phyloP scores from a whole-genome alignment of 2,113 vertebrate genomes.

The Pelvicachromis taeniatus region DNA sequence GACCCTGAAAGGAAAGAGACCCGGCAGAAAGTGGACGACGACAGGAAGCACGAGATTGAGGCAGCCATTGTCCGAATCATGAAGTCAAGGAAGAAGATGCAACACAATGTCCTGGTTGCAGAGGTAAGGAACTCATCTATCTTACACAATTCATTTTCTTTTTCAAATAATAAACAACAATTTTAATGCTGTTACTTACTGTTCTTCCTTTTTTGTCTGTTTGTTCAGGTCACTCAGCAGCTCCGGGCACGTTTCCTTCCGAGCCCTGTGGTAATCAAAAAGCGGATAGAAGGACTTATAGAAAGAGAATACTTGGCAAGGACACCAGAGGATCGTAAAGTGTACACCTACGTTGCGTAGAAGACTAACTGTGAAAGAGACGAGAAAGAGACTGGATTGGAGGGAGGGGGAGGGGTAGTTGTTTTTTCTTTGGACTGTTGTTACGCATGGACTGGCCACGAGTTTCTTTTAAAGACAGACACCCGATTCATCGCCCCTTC shows the following conservation, averaged over 20 bases:
- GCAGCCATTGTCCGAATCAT: constrained; percentile 98
- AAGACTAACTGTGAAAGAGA: constrained; percentile 24
- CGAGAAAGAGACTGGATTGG: constrained; percentile 22
- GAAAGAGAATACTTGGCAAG: constrained; percentile 98
- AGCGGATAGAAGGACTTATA: constrained; percentile 99
- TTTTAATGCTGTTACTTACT: neutral
- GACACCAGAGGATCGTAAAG: constrained; percentile 97
- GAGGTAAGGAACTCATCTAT: constrained; percentile 74
- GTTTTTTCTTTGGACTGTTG: constrained; percentile 82
- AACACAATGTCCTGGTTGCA: constrained; percentile 95
- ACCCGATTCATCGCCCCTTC: constrained; percentile 45
- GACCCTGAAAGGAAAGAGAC: constrained; percentile 98
- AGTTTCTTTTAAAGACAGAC: constrained; percentile 85
- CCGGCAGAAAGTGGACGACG: constrained; percentile 96
- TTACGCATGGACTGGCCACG: constrained; percentile 87
- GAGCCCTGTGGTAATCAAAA: constrained; percentile 98
- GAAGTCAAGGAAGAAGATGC: constrained; percentile 99
- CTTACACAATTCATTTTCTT: neutral
- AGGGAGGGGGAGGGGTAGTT: neutral
- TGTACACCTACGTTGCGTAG: constrained; percentile 98
- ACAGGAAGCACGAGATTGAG: constrained; percentile 97
- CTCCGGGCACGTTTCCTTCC: constrained; percentile 93
- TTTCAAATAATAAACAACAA: neutral
- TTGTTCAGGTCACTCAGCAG: constrained; percentile 91
- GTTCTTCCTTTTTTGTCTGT: neutral